Conservation (phyloP, 2,113 vertebrate genomes). For the Athene noctua region DNA sequence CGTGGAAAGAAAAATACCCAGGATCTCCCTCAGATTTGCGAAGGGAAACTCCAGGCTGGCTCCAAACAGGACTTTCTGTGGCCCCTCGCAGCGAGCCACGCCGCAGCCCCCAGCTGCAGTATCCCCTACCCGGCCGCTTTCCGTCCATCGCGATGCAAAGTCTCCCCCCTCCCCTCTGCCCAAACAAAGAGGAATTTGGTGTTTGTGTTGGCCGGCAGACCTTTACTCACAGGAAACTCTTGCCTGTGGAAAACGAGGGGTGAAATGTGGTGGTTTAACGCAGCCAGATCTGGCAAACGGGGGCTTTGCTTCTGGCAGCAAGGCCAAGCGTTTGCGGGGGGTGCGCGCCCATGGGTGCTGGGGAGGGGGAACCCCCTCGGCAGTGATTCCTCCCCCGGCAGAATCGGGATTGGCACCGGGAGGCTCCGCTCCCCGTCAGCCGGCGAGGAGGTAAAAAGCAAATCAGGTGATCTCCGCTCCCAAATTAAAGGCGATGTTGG, state of each 20-base stretch:
- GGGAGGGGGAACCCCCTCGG: not conserved
- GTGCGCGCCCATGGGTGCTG: not conserved
- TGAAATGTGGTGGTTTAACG: not conserved
- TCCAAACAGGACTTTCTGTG: not conserved
- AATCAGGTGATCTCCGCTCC: not conserved
- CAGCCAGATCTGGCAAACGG: not conserved
- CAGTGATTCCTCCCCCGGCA: not conserved
- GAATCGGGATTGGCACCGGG: not conserved
- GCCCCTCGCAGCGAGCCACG: not conserved
- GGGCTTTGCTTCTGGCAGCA: not conserved
- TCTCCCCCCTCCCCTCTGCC: not conserved
- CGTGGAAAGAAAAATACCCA: not conserved
- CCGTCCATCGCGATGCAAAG: not conserved
- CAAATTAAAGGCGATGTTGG: not conserved
- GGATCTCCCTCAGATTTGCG: not conserved
- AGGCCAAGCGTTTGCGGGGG: not conserved
- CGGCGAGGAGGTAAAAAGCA: not conserved
- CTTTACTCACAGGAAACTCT: slow-evolving; percentile 46
- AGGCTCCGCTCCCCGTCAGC: not conserved
- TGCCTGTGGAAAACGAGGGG: not conserved
- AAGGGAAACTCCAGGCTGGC: not conserved
- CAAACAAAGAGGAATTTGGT: slow-evolving; percentile 48
- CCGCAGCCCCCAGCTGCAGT: not conserved
- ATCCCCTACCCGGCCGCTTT: not conserved
- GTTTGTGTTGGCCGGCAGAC: slow-evolving; percentile 37